Base-by-base conservation (phyloP, 2,113 vertebrate species). In the Rissa tridactyla region DNA sequence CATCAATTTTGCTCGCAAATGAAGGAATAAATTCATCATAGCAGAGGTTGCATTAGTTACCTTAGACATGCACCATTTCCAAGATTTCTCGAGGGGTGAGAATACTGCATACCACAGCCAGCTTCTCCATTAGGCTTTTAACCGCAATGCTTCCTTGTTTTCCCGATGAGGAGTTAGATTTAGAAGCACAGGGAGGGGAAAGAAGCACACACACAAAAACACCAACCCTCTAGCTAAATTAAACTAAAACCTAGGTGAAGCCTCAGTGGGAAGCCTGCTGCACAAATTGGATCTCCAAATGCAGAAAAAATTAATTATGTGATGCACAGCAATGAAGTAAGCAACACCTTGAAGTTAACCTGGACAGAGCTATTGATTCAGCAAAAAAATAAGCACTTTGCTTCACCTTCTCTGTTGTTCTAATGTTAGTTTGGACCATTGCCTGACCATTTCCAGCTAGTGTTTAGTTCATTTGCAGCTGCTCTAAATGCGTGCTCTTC, bases 81-180 rank as follows among this genome's bases (percentile, higher is more conserved):
- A 62, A 96, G 97, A 97, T 91, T 96, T 92, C 95, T 94, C 94
- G 71, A 79, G 97, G 94, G 95, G 95, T 96, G 77, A 94, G 96
- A 96, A 96, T 95, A 81, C 93, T 76, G 91, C 34, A 40, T 84
- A 89, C 82, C 94, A 85, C 40, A 92, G 91, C 94, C 96, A 91
- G 95, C 75, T 76, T 68, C 94, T 97, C 95, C 96, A 95, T 97
- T 96, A 96, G 90, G 92, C 89, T 94, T 91, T 95, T 97, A 92
- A 85, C 86, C 46, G 58, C 94, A 94, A 51, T 44, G 81, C 73
- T 96, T 91, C 95, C 93, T 96, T 82, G 83, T 97, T 97, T 96
- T 96, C 89, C 73, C 81, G 1, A 86, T 75, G 90, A 96, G 83
- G 68, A 94, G 86, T 62, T 57, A 81, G 79, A 96, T 96, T 83